These are phyloP conservation scores for Macrophya annulata DNA, from an alignment of 2,888 invertebrate species.

Conservation along the genomic window DNA sequence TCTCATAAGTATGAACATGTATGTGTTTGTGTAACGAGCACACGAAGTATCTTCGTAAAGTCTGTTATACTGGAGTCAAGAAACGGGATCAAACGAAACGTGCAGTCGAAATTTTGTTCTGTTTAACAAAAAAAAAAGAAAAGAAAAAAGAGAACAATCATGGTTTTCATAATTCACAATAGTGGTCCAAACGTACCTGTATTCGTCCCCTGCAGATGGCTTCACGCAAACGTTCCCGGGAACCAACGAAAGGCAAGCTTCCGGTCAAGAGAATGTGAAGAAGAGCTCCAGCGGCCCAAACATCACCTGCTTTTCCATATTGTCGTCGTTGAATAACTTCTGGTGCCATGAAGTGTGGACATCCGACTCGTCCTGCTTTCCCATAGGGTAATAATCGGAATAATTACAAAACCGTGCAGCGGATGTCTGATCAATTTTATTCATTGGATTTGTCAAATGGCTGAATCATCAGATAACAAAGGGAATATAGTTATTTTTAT, in stretches of 20 bases:
- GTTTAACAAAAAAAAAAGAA: not conserved
- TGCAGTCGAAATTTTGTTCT: not conserved
- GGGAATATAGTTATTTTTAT: not conserved
- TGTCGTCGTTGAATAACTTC: slow-evolving; percentile 96
- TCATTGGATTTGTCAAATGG: not conserved
- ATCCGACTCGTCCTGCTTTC: slow-evolving; percentile 92
- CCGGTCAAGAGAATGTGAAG: slow-evolving; percentile 97
- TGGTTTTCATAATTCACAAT: not conserved
- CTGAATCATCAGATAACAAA: not conserved
- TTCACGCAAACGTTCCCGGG: slow-evolving; percentile 95
- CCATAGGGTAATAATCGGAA: slow-evolving; percentile 27
- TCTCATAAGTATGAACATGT: not conserved
- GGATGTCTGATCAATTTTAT: not conserved
- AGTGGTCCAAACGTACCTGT: slow-evolving; percentile 82
- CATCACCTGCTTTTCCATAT: slow-evolving; percentile 97
- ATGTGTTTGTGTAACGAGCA: not conserved
- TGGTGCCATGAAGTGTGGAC: slow-evolving; percentile 99
- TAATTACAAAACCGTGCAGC: not conserved
- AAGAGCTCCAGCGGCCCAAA: slow-evolving; percentile 98
- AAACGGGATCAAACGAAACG: too few species aligned
- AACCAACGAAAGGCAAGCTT: slow-evolving; percentile 96
- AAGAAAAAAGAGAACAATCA: not conserved
- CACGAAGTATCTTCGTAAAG: too few species aligned
- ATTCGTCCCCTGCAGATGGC: slow-evolving; percentile 93
- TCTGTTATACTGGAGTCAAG: too few species aligned